A percentile compares a stretch with the other conserved stretches of the same genome.
These are phyloP conservation scores for Menidia menidia DNA, from an alignment of 2,797 vertebrate genomes.

Conservation along the genomic window DNA sequence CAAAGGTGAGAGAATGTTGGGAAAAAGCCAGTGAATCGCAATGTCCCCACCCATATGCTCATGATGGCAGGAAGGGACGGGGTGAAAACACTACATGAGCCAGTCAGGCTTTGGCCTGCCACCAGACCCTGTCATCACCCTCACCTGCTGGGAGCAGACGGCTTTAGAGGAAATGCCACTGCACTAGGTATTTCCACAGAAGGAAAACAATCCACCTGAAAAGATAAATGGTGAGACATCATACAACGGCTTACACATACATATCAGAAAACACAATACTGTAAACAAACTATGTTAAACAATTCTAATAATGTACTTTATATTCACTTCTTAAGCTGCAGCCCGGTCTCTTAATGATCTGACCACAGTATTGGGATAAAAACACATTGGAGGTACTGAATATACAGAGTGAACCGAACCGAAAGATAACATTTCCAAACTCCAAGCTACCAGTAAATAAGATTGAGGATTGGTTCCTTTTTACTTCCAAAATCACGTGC, in stretches of 20 bases:
- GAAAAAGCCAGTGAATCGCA: conserved; percentile 73
- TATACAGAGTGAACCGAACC: conserved; percentile 35
- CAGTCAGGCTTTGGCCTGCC: conserved; percentile 78
- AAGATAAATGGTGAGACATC: not conserved
- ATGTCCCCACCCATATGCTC: conserved; percentile 81
- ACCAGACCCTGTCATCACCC: conserved; percentile 84
- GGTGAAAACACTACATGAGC: conserved; percentile 73
- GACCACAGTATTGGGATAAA: conserved; percentile 30
- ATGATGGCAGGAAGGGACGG: conserved; percentile 78
- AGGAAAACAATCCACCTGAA: not conserved
- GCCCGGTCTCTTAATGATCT: not conserved
- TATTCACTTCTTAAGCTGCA: not conserved
- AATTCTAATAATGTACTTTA: not conserved
- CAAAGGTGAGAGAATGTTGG: conserved; percentile 80
- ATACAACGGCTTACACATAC: not conserved
- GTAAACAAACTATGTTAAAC: not conserved
- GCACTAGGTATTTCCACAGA: conserved; percentile 20
- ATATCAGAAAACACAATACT: conserved; percentile 1
- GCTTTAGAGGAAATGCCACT: conserved; percentile 35
- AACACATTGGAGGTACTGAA: conserved; percentile 16
- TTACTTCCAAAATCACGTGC: conserved; percentile 29
- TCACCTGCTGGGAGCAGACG: conserved; percentile 77
- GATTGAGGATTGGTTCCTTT: conserved; percentile 2
- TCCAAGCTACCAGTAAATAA: conserved; percentile 40
- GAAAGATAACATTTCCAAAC: conserved; percentile 48